Evolutionary conservation across 1,140 invertebrate genomes (phyloP), one percentile per base, ranked within the genome.

Genomic region (Drosophila pandora): DNA sequence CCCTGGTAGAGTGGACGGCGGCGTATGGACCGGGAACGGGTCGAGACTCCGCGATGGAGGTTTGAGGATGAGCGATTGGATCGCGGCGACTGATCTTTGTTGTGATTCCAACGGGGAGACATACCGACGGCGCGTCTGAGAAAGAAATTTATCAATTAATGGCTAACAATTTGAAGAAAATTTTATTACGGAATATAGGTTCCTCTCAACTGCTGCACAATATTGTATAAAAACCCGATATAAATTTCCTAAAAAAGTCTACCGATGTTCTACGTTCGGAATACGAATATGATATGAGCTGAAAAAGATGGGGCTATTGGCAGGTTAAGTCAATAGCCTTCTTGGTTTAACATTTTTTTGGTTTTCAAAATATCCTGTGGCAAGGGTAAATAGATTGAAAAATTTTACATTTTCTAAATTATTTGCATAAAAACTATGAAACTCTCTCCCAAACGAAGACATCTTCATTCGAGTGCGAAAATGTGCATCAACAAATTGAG

Each of bases 401-500:
- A 1, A 37, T n/a, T 37, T 37, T 37, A 9, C 1, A 32, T 25
- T 4, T 25, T 4, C 4, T 3, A 34, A 3, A 9, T 12, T 12
- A 34, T 34, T 34, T 34, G 34, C 34, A 37, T 32, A 8, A 32
- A 10, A 28, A 17, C 17, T 32, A 6, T 6, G 8, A 32, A 8
- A n/a, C 2, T 8, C 5, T 45, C 65, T 30, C 49, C 62, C 7
- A n/a, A 41, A 48, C 3, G 10, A 12, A 25, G 22, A 39, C 21
- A 58, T 12, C 52, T 32, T 48, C 54, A 69, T 69, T 69, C 41
- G 52, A n/a, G 6, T 72, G 60, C 57, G 13, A 64, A 72, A 82
- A 57, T 55, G 9, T 37, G 7, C 63, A 63, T 82, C 62, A 65
- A 69, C 79, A 79, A 82, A 82, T 82, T 83, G 75, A 28, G 45